Base-by-base conservation (phyloP, 1,140 invertebrate species). In the Lanistes nyassanus region DNA sequence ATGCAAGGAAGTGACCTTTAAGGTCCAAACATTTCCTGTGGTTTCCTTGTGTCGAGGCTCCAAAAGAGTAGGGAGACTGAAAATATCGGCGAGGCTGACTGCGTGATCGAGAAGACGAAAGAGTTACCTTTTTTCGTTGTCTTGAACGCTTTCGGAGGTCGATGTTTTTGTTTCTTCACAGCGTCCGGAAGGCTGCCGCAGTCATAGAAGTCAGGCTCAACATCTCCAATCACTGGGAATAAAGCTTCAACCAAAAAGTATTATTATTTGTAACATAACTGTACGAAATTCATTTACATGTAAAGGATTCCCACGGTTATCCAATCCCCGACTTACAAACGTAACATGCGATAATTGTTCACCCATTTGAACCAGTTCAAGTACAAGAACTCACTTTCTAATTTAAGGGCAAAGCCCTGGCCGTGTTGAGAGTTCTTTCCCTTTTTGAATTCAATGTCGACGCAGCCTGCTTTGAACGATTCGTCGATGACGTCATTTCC, bases 321-420 rank as follows among this genome's bases (percentile, higher is more conserved):
- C 5, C 0, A 47, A 36, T n/a, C 64, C 3, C 31, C 23, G 31
- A 19, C 37, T 21, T 9, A 66, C 23, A 1, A 31, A 70, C 9
- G 42, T 47, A 47, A 47, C 42, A 47, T 13, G 42, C n/a, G n/a
- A n/a, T n/a, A n/a, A n/a, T n/a, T n/a, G n/a, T n/a, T n/a, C n/a
- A n/a, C n/a, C n/a, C n/a, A n/a, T n/a, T n/a, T n/a, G n/a, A n/a
- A n/a, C n/a, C n/a, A n/a, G n/a, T n/a, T n/a, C n/a, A n/a, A n/a
- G n/a, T n/a, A n/a, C n/a, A n/a, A 47, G 19, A 16, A 77, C 76
- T 77, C 55, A 77, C 76, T 31, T n/a, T 74, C 37, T 16, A 77
- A 47, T 26, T 56, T 36, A 47, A 78, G 36, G 21, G 70, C 62
- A 72, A 74, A 74, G 37, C 72, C 64, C 55, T 39, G 47, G 9